Conservation (phyloP, 2,113 vertebrate species). For the Tupaia chinensis region DNA sequence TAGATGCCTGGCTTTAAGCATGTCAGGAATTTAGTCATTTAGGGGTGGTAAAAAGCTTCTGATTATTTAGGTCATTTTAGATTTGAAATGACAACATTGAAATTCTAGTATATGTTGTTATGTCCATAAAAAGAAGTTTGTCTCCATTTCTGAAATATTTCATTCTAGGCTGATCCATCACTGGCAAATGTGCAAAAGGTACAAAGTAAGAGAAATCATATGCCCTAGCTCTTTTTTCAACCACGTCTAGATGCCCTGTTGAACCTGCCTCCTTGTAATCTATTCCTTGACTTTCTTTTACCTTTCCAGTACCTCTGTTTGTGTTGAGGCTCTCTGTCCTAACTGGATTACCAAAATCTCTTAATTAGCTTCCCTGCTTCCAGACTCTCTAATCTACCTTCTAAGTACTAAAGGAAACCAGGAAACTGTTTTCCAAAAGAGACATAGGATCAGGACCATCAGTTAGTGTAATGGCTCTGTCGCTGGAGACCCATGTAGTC, state of each 20-base stretch:
- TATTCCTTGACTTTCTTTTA: neutral
- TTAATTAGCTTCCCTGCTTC: conserved; percentile 41
- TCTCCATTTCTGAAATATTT: conserved; percentile 16
- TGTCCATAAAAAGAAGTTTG: conserved; percentile 22
- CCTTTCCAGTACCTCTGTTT: neutral
- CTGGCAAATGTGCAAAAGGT: neutral
- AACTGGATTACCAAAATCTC: neutral
- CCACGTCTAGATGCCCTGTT: neutral
- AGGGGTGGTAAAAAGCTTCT: conserved; percentile 51
- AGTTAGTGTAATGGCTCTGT: no score
- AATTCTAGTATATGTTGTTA: conserved; percentile 19
- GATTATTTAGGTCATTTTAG: conserved; percentile 57
- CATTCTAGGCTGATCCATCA: neutral
- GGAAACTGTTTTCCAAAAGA: conserved; percentile 24
- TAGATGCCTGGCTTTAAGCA: neutral
- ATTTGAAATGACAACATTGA: conserved; percentile 57
- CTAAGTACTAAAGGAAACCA: neutral
- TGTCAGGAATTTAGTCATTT: conserved; percentile 32
- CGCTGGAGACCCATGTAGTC: no score
- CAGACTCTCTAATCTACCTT: conserved; percentile 22
- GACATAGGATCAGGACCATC: neutral
- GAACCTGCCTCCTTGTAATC: neutral
- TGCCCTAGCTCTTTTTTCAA: neutral
- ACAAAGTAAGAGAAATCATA: conserved; percentile 52
- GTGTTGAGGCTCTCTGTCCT: conserved; percentile 4